Evolutionary conservation across 2,888 invertebrate genomes (phyloP), one percentile per base, ranked within the genome.

Genomic region (Andrena chrysosceles): DNA sequence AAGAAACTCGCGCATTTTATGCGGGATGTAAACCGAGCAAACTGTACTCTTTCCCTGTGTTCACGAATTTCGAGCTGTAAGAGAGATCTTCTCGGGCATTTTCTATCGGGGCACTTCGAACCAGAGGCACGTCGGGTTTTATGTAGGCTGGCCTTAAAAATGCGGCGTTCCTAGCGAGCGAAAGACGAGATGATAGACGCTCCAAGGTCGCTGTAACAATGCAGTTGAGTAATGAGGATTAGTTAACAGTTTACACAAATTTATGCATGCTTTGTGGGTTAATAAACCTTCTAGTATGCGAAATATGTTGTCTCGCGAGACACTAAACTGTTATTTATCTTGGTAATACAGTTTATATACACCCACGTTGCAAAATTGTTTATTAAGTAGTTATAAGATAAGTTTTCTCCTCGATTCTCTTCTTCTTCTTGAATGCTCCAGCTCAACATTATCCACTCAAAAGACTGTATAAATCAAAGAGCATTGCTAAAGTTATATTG

Each of bases 1-100:
- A 75, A 56, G 77, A 49, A 71, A 77, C 79, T 74, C 16, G 69
- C 49, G 62, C 71, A 7, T 77, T 87, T 87, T 79, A 82, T 64
- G 79, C 56, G 23, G 68, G 75, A 81, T 83, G 73, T 75, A 77
- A 87, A 84, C 64, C 68, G 56, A 52, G 42, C 78, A 63, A 74
- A 73, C 31, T 68, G 48, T 72, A 31, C 42, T 66, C 71, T 52
- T 68, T 75, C 42, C 73, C 74, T 62, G 60, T 35, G 70, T 60
- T 56, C 49, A 74, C 70, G 79, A 82, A 86, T 87, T 77, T 77
- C 75, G 71, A 78, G 76, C 20, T 10, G 1, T 7, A 29, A 60
- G 54, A 35, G 64, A 64, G 54, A 69, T 73, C 35, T 68, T 59
- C 26, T 13, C 54, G 29, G 16, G 62, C n/a, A 48, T 77, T 68